Conservation (phyloP, 2,113 vertebrate genomes). For the Bucco capensis region DNA sequence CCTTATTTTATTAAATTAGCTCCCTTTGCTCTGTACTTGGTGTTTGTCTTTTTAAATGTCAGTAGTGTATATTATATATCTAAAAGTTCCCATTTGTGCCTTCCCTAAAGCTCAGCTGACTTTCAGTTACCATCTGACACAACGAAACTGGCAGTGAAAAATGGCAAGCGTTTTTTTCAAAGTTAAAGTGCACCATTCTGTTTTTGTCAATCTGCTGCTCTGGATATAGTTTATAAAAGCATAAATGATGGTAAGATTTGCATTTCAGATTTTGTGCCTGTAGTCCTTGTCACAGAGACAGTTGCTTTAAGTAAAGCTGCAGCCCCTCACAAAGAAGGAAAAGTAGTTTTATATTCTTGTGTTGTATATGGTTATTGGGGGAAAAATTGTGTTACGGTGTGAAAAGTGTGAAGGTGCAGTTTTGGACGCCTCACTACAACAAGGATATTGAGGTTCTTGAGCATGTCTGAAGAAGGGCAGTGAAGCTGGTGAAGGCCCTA, state of each 20-base stretch:
- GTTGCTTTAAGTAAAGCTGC: not conserved
- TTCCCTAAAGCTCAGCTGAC: constrained; percentile 24
- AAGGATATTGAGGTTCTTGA: no score
- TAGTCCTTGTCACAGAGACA: not conserved
- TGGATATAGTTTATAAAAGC: not conserved
- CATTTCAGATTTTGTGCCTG: not conserved
- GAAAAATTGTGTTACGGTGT: accelerated
- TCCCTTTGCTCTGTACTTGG: constrained; percentile 19
- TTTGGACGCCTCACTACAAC: no score
- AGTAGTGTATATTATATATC: constrained; percentile 5
- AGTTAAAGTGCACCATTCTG: not conserved
- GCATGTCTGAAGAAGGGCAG: no score
- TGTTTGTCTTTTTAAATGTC: constrained; percentile 42
- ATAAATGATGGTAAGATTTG: not conserved
- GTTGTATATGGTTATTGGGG: not conserved
- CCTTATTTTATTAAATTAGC: constrained; percentile 46
- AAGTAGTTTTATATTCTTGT: not conserved
- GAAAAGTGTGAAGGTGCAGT: not conserved
- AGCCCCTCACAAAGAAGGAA: not conserved
- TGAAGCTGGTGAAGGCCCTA: no score
- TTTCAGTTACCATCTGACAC: constrained; percentile 1
- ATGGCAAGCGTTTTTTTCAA: constrained; percentile 30
- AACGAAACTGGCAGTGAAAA: not conserved
- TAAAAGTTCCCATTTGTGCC: constrained; percentile 31
- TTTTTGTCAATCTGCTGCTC: not conserved